A percentile compares a stretch with the other conserved stretches of the same genome.
These are phyloP conservation scores for Elanoides forficatus DNA, from an alignment of 2,113 vertebrate genomes.

Conservation along the genomic window DNA sequence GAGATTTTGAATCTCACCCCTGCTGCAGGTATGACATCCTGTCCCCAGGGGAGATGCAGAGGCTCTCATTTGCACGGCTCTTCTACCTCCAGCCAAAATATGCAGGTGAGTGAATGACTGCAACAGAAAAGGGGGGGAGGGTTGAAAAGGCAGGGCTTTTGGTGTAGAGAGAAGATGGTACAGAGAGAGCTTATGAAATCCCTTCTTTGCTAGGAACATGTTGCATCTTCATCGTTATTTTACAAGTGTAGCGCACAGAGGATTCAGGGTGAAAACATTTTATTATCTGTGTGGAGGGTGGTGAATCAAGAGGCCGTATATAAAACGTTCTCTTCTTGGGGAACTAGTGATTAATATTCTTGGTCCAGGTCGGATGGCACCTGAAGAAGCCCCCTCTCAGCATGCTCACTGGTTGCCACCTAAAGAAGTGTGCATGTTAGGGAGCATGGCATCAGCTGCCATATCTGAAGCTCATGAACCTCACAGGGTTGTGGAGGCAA, in stretches of 20 bases:
- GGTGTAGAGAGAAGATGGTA: neutral
- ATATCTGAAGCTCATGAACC: neutral
- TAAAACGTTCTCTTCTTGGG: neutral
- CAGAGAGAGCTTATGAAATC: neutral
- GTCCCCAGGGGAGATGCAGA: slow-evolving; percentile 97
- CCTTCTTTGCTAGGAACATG: neutral
- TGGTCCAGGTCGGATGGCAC: neutral
- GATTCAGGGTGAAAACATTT: neutral
- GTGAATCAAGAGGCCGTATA: neutral
- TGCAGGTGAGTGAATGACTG: slow-evolving; percentile 76
- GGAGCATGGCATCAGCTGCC: neutral
- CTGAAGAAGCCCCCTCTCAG: neutral
- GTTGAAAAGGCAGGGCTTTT: neutral
- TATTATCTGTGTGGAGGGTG: neutral
- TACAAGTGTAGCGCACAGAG: neutral
- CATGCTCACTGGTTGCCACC: neutral
- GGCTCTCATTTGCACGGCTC: slow-evolving; percentile 90
- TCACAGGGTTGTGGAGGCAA: neutral
- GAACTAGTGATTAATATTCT: neutral
- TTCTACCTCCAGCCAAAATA: slow-evolving; percentile 97
- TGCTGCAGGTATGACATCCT: slow-evolving; percentile 90
- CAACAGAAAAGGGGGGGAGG: neutral
- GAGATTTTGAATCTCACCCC: neutral
- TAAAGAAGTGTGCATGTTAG: neutral
- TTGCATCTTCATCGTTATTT: neutral